Base-by-base conservation (phyloP, 2,888 invertebrate species). In the Andrena praecox region DNA sequence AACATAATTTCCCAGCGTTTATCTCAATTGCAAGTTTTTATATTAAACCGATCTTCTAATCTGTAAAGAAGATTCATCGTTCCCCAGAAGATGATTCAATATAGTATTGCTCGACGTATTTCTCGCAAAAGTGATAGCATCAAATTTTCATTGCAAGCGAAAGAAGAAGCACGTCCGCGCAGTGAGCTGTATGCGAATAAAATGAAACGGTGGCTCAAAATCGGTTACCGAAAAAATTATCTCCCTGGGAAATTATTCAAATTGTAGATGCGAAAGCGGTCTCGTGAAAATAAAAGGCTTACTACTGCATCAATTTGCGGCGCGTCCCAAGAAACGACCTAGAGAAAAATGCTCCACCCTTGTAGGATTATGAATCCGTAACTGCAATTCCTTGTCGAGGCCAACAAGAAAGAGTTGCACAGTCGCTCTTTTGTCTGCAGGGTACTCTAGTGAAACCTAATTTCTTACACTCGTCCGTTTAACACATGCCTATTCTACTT, bases 351-450 rank as follows among this genome's bases (percentile, higher is more conserved):
- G 48, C 27, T 63, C 31, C 2, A 33, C 8, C 56, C 27, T 63
- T 3, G 33, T 31, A 42, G 76, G 10, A 33, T 52, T 24, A 78
- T 62, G 48, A 76, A 76, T 50, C 35, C 52, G 16, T 10, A 8
- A 42, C 8, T 20, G 50, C 54, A 50, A 64, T 73, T 66, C 62
- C 42, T 62, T 35, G 52, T 27, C 35, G 12, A 20, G 27, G 12
- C n/a, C 31, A 20, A 69, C 33, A 10, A 52, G 31, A 54, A 20
- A 31, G 27, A 24, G 56, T 35, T 27, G 24, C 2, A 31, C 33
- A n/a, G n/a, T 35, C 52, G n/a, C 35, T 35, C 50, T 24, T 50
- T 73, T 73, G 66, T 66, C 24, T 64, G 0, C 29, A 29, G 20
- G 62, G 48, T 64, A 24, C 4, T 20, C 8, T 48, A 62, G 35